Evolutionary conservation across 2,888 invertebrate species (phyloP).

Genomic region (Polylopha cassiicola): DNA sequence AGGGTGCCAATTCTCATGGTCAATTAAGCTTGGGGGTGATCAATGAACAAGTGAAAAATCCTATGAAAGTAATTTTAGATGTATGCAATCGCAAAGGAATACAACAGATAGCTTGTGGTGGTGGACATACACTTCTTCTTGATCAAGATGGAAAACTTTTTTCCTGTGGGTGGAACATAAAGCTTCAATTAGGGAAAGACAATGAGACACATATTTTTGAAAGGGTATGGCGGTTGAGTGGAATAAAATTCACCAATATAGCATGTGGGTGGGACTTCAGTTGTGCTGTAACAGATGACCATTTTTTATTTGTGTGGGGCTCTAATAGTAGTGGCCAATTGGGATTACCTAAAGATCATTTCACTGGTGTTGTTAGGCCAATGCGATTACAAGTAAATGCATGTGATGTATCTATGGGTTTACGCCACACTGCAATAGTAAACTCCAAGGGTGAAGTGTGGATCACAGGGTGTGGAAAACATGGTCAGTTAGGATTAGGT

Average conservation of each 20-base stretch:
- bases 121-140: slow-evolving; percentile 85
- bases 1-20: slow-evolving; percentile 92
- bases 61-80: slow-evolving; percentile 58
- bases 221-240: slow-evolving; percentile 78
- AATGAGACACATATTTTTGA: slow-evolving; percentile 73
- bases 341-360: slow-evolving; percentile 77
- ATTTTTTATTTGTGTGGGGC: slow-evolving; percentile 88
- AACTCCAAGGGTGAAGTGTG: slow-evolving; percentile 79
- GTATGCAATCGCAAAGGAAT: slow-evolving; percentile 70
- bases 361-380: slow-evolving; percentile 52
- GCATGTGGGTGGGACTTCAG: slow-evolving; percentile 91
- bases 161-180: slow-evolving; percentile 87
- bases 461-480: slow-evolving; percentile 81
- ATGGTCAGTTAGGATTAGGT: slow-evolving; percentile 82
- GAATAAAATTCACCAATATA: slow-evolving; percentile 77
- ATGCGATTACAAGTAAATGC: slow-evolving; percentile 70
- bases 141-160: slow-evolving; percentile 82
- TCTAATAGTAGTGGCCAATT: slow-evolving; percentile 87
- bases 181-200: slow-evolving; percentile 81
- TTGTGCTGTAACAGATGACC: slow-evolving; percentile 82
- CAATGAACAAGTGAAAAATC: slow-evolving; percentile 81
- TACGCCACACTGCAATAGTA: slow-evolving; percentile 81
- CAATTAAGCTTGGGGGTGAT: slow-evolving; percentile 83
- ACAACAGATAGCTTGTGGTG: slow-evolving; percentile 83
- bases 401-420: slow-evolving; percentile 79